Evolutionary conservation across 2,113 vertebrate species (phyloP), one percentile per base, ranked within the genome.

Genomic region (Gambusia affinis): DNA sequence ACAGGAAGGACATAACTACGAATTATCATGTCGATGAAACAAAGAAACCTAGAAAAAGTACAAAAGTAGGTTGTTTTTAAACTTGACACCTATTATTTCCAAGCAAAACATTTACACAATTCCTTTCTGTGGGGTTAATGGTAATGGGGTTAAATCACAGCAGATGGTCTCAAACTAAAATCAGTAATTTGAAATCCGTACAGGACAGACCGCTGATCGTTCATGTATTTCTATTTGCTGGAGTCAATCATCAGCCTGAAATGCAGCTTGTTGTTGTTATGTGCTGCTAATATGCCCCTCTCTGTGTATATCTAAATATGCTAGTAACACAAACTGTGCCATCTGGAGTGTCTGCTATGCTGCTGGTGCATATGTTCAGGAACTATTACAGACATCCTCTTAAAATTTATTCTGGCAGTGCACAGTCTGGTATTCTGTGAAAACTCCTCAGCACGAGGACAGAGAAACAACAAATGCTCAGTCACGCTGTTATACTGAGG

Each of bases 401-500:
- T 42, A 5, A 29, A 78, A 70, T 27, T 22, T 73, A 63, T 47
- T 57, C 22, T 24, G 19, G 24, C 19, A 11, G 24, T 10, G 22
- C 7, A 57, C 22, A 57, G 61, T 74, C 78, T 60, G 28, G 70
- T 39, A 33, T 22, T 51, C 65, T 63, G 47, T 39, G 42, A 85
- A 78, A 72, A 86, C 1, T 67, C 64, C 30, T 77, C 73, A 71
- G 81, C 68, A 83, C 60, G 17, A 3, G 64, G 33, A 74, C 19
- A 39, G 28, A 29, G 30, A 37, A 84, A 85, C 80, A 87, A 73
- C 81, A 81, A 88, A 86, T 71, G 79, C 44, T 85, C 47, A n/a
- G 72, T 75, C 64, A 79, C 85, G 85, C 85, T 86, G 82, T 80
- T 78, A 51, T 11, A 0, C 62, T 57, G 65, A 74, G 67, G 67